phyloP scores from a whole-genome alignment of 2,797 vertebrate genomes.

The Pseudotriccus pelzelni region DNA sequence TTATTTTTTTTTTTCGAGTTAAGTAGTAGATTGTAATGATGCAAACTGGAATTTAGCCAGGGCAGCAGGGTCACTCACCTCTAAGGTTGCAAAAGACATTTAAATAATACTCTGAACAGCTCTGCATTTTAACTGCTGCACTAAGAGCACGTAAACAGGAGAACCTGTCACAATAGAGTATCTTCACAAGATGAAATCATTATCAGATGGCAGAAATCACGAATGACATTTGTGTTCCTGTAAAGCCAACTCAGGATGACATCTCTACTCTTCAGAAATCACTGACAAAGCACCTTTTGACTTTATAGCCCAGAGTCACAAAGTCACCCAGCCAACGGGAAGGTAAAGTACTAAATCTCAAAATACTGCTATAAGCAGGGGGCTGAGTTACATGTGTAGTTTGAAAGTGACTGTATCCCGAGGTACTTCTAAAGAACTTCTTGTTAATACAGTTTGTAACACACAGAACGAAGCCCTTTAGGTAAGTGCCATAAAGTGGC shows the following conservation, averaged over 20 bases:
- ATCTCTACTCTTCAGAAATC: not conserved
- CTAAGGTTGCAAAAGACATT: slow-evolving; percentile 15
- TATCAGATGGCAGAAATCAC: not conserved
- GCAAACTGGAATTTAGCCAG: slow-evolving; percentile 38
- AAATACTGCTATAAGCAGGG: not conserved
- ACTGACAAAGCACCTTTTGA: not conserved
- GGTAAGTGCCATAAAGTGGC: not conserved
- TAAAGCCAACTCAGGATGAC: not conserved
- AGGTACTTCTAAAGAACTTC: not conserved
- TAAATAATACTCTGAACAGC: not conserved
- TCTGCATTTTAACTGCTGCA: not conserved
- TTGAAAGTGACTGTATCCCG: not conserved
- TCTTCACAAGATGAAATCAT: not conserved
- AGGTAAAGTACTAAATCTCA: not conserved
- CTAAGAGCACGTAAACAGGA: not conserved
- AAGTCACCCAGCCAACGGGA: not conserved
- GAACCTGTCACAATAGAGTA: not conserved
- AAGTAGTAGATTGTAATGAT: not conserved
- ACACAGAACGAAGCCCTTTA: not conserved
- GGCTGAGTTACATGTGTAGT: not conserved
- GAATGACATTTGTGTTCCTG: not conserved
- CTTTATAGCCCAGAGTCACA: not conserved
- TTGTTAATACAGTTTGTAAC: not conserved
- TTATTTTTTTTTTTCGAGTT: not conserved
- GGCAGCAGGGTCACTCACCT: not conserved